Evolutionary conservation across 2,888 invertebrate genomes (phyloP).

Genomic region (Ectemnius continuus): DNA sequence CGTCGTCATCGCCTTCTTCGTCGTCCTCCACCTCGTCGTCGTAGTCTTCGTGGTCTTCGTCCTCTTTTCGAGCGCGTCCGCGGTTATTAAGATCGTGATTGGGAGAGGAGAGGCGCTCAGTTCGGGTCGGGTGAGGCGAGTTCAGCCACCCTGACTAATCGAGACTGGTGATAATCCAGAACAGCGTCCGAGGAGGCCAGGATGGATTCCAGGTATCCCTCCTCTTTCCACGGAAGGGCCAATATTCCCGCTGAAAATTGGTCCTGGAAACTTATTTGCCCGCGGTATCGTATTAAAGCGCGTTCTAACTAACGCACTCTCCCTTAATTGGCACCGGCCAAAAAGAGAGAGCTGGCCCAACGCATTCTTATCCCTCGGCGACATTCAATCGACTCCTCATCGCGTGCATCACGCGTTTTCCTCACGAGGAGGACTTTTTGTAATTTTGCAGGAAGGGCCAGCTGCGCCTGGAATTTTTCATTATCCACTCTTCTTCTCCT

Average conservation of each 20-base stretch:
- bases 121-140: constrained; percentile 43
- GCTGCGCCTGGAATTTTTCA: background rate
- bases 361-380: no score
- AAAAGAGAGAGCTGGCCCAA: no score
- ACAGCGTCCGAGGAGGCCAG: constrained; percentile 39
- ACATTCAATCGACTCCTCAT: no score
- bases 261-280: constrained; percentile 39
- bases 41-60: constrained; percentile 41
- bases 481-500: background rate
- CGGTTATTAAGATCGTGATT: constrained; percentile 72
- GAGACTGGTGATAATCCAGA: constrained; percentile 59
- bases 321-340: constrained; percentile 32
- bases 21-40: constrained; percentile 40
- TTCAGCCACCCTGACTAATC: constrained; percentile 60
- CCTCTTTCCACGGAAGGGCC: constrained; percentile 43
- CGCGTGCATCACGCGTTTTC: no score
- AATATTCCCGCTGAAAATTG: constrained; percentile 49
- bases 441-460: background rate
- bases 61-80: constrained; percentile 53
- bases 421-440: no score
- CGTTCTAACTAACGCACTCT: constrained; percentile 30
- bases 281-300: constrained; percentile 33
- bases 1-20: constrained; percentile 40
- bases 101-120: constrained; percentile 56
- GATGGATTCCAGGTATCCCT: constrained; percentile 55